Evolutionary conservation across 2,113 vertebrate genomes (phyloP).

Genomic region (Sinocyclocheilus maitianheensis): DNA sequence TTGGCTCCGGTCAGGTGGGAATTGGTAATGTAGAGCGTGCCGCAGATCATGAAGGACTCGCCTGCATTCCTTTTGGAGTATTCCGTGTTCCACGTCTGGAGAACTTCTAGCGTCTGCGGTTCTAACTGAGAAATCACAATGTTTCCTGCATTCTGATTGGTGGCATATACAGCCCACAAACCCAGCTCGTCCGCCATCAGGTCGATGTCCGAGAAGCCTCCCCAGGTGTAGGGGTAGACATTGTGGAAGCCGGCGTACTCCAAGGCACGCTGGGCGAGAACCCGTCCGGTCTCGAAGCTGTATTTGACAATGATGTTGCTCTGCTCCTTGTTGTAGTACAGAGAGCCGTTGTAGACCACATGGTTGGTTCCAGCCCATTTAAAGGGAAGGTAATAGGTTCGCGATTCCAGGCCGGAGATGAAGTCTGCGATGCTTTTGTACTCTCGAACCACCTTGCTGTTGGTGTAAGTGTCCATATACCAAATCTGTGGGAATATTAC

Average conservation of each 20-base stretch:
- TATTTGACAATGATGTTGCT: conserved; percentile 98
- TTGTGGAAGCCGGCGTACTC: conserved; percentile 98
- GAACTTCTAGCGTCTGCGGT: conserved; percentile 88
- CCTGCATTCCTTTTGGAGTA: conserved; percentile 98
- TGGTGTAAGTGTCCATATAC: conserved; percentile 98
- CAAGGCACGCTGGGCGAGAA: conserved; percentile 89
- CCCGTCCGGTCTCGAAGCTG: conserved; percentile 89
- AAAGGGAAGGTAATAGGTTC: conserved; percentile 96
- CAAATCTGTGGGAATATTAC: conserved; percentile 81
- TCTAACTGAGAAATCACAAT: conserved; percentile 94
- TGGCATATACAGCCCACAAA: conserved; percentile 95
- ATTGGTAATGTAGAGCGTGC: conserved; percentile 95
- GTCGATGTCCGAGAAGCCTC: conserved; percentile 96
- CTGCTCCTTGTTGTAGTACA: conserved; percentile 99
- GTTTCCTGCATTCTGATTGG: conserved; percentile 98
- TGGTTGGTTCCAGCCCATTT: conserved; percentile 99
- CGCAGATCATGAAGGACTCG: conserved; percentile 98
- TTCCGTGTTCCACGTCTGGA: conserved; percentile 93
- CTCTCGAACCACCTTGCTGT: conserved; percentile 97
- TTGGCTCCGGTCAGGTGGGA: conserved; percentile 97
- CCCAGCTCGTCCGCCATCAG: conserved; percentile 98
- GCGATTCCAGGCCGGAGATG: conserved; percentile 87
- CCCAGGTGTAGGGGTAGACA: conserved; percentile 97
- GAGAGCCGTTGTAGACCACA: conserved; percentile 94
- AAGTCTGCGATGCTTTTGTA: conserved; percentile 94